A percentile compares a stretch with the other conserved stretches of the same genome.
Evolutionary conservation across 2,888 invertebrate species (phyloP).

Genomic region (Ormia ochracea): DNA sequence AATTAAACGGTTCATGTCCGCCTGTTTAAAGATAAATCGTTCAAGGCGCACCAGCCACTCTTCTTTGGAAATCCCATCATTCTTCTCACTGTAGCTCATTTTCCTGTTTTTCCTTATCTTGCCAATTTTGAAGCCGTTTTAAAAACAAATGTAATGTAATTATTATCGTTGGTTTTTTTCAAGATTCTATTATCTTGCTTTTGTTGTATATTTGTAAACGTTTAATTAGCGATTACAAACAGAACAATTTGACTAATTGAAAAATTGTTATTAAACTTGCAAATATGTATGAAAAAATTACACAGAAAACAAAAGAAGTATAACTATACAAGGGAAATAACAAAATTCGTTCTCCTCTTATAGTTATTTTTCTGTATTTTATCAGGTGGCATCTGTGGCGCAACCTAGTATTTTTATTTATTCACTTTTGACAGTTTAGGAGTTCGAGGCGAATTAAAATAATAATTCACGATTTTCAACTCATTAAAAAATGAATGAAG

Average conservation of each 20-base stretch:
- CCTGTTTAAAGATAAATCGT: conserved; percentile 86
- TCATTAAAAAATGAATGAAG: too few relatives aligned
- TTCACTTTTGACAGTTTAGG: too few relatives aligned
- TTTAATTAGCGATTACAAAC: conserved; percentile 39
- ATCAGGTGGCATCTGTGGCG: too few relatives aligned
- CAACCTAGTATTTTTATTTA: neutral
- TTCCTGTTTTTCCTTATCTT: conserved; percentile 73
- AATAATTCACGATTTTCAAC: too few relatives aligned
- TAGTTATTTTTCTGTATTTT: neutral
- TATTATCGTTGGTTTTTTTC: neutral
- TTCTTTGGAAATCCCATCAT: conserved; percentile 74
- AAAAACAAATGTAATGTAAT: conserved; percentile 35
- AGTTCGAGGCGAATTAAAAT: too few relatives aligned
- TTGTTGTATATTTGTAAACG: conserved; percentile 11
- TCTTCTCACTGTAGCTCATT: conserved; percentile 77
- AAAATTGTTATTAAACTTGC: conserved; percentile 5
- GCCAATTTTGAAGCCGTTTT: conserved; percentile 75
- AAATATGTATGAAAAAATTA: conserved; percentile 17
- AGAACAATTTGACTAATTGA: conserved; percentile 6
- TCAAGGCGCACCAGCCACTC: conserved; percentile 76
- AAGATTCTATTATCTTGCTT: neutral
- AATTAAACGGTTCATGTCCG: conserved; percentile 96
- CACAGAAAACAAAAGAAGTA: conserved; percentile 54
- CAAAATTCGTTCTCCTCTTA: conserved; percentile 24
- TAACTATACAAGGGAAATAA: conserved; percentile 44